Evolutionary conservation across 2,113 vertebrate species (phyloP).

Genomic region (Rostratula benghalensis): DNA sequence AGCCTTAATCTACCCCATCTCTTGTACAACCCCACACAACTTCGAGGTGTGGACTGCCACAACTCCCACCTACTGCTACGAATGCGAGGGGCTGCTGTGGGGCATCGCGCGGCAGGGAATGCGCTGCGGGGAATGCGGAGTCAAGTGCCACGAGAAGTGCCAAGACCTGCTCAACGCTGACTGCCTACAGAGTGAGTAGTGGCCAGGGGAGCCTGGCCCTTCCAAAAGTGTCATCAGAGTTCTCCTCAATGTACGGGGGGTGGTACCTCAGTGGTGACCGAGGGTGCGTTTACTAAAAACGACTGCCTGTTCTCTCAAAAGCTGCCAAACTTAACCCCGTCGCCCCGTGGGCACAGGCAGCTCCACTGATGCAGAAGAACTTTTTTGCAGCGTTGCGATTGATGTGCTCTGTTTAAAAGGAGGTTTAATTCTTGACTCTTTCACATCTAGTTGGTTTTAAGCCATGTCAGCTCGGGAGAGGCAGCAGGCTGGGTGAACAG

Average conservation of each 20-base stretch:
- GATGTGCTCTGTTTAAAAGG: background rate
- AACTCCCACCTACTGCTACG: constrained; percentile 97
- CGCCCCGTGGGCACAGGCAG: fast-evolving
- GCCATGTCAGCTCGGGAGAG: background rate
- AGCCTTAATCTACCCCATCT: constrained; percentile 98
- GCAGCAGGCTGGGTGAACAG: background rate
- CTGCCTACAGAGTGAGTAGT: constrained; percentile 93
- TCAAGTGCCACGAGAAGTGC: constrained; percentile 99
- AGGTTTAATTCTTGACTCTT: background rate
- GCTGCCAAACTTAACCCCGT: background rate
- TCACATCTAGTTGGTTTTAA: background rate
- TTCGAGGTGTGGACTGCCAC: constrained; percentile 98
- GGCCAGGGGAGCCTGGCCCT: background rate
- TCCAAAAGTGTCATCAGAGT: background rate
- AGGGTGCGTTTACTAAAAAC: background rate
- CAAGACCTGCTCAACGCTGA: constrained; percentile 97
- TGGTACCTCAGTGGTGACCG: background rate
- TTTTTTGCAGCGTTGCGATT: background rate
- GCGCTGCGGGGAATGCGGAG: constrained; percentile 94
- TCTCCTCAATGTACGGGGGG: background rate
- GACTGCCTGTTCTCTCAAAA: background rate
- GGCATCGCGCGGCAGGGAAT: constrained; percentile 97
- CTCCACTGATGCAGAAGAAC: background rate
- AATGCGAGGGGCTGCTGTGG: constrained; percentile 97
- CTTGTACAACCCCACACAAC: constrained; percentile 96